Evolutionary conservation across 2,113 vertebrate species (phyloP).

Genomic region (Takifugu bimaculatus): DNA sequence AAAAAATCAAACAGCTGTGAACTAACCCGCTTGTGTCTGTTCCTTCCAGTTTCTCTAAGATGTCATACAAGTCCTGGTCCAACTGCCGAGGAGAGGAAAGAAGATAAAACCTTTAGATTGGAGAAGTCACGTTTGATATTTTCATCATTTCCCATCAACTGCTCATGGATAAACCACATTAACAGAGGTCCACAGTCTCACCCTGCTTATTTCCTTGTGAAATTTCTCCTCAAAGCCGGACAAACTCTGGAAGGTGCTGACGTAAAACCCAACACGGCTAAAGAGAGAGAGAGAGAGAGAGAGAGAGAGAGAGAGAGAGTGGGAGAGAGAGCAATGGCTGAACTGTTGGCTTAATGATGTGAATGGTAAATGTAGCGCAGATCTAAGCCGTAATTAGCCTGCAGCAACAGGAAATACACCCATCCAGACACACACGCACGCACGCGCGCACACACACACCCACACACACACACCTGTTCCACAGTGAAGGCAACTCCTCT

Average conservation of each 20-base stretch:
- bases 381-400: constrained; percentile 7
- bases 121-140: neutral
- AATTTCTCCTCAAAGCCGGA: constrained; percentile 97
- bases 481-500: constrained; percentile 95
- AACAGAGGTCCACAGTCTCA: constrained; percentile 62
- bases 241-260: constrained; percentile 99
- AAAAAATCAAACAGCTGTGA: constrained; percentile 1
- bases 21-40: constrained; percentile 75
- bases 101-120: neutral
- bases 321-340: constrained; percentile 14
- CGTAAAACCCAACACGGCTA: constrained; percentile 97
- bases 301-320: constrained; percentile 11
- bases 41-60: constrained; percentile 83
- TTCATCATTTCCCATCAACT: constrained; percentile 5
- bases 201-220: constrained; percentile 96
- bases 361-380: constrained; percentile 4
- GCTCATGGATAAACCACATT: constrained; percentile 7
- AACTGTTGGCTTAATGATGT: constrained; percentile 4
- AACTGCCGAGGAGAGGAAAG: constrained; percentile 73
- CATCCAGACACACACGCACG: neutral
- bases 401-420: constrained; percentile 7
- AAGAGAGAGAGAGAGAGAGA: constrained; percentile 13
- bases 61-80: constrained; percentile 87
- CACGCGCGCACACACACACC: constrained; percentile 60
- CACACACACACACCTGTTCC: constrained; percentile 86